phyloP scores from a whole-genome alignment of 2,797 vertebrate species.

The Anguilla megastoma region DNA sequence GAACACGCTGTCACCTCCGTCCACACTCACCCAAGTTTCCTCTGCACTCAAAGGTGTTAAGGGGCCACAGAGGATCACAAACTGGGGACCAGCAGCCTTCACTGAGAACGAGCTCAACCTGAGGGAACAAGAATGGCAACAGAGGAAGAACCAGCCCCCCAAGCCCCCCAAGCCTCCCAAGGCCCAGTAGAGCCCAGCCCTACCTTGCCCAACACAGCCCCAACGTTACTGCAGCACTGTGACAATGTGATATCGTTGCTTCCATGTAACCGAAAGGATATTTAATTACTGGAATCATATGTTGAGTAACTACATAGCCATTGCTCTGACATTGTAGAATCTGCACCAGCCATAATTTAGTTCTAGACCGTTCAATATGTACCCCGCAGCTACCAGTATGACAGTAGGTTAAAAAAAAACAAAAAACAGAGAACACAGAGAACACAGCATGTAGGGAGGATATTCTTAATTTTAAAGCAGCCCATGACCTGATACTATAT shows the following conservation, averaged over 20 bases:
- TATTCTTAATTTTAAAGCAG: not conserved
- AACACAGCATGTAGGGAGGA: not conserved
- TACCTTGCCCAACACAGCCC: not conserved
- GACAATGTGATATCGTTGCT: conserved; percentile 34
- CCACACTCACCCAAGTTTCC: not conserved
- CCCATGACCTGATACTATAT: not conserved
- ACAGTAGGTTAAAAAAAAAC: not conserved
- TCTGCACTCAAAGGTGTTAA: conserved; percentile 76
- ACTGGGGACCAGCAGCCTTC: conserved; percentile 93
- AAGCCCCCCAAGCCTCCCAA: conserved; percentile 50
- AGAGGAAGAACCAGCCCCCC: conserved; percentile 71
- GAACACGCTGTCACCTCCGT: not conserved
- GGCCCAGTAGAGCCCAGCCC: conserved; percentile 55
- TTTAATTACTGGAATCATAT: conserved; percentile 24
- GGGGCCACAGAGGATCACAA: conserved; percentile 82
- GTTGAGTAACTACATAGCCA: conserved; percentile 23
- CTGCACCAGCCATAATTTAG: conserved; percentile 36
- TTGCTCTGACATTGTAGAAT: not conserved
- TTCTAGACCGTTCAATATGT: not conserved
- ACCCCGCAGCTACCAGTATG: conserved; percentile 1
- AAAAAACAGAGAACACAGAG: not conserved
- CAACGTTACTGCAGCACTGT: conserved; percentile 9
- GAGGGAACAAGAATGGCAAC: conserved; percentile 89
- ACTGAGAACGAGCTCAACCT: conserved; percentile 84
- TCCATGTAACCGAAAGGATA: conserved; percentile 32